Base-by-base conservation (phyloP, 1,140 invertebrate genomes). In the Ostrea denselamellosa region DNA sequence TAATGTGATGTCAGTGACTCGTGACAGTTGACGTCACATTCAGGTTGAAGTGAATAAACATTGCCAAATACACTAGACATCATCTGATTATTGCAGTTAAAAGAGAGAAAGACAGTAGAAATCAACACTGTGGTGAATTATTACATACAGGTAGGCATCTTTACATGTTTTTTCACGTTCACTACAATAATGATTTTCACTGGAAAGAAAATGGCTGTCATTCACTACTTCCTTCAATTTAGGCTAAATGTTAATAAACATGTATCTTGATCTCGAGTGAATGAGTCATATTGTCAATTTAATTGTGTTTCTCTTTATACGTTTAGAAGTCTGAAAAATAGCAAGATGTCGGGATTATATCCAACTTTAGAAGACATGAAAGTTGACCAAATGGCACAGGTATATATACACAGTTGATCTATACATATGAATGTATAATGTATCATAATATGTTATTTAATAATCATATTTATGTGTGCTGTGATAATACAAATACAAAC, bases 291-390 rank as follows among this genome's bases (percentile, higher is more conserved):
- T 77, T 77, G 14, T 44, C 25, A 1, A 77, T 77, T 3, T 77
- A 3, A 28, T 34, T 28, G 71, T 81, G 25, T 34, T 51, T 28
- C 28, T 51, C n/a, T 22, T 34, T 81, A 14, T 14, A 83, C 8
- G 8, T 34, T 10, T 8, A 81, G 4, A 81, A 81, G 8, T 81
- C 12, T 44, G 34, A 44, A 44, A 83, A 19, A 53, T 52, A 53
- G 44, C 68, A 93, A 89, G 83, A 95, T 94, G 94, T 93, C 93
- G 52, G 83, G 89, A 62, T 95, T 99, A 4, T 99, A 99, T 95
- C 98, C 98, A 90, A 97, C 97, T 68, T 95, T 99, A 87, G 98
- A 99, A 95, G 98, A 98, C 95, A 98, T 98, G 97, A 98, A 98
- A 95, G 97, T 98, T 85, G 97, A 98, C 95, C 97, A 97, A 90